phyloP scores from a whole-genome alignment of 2,888 invertebrate genomes.

The Campaea margaritaria region DNA sequence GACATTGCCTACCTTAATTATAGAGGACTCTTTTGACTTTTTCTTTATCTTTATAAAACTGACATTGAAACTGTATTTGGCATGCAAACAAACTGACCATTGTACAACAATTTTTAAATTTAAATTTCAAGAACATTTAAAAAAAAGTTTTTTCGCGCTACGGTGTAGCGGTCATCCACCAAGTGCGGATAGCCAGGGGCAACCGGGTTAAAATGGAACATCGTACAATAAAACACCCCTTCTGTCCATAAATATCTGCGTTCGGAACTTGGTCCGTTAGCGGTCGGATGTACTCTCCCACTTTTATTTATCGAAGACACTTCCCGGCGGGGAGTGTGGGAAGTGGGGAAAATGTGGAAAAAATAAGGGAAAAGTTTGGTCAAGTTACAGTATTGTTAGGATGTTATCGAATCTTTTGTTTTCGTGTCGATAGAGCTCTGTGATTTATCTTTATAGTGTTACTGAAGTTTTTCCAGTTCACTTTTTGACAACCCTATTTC shows the following conservation, averaged over 20 bases:
- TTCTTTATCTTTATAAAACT: no score
- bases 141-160: constrained; percentile 41
- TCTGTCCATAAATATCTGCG: constrained; percentile 82
- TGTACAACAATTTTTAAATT: no score
- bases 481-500: no score
- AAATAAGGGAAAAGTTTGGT: constrained; percentile 35
- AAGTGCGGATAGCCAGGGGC: constrained; percentile 81
- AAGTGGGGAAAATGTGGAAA: constrained; percentile 20
- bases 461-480: neutral
- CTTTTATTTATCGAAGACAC: constrained; percentile 77
- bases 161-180: constrained; percentile 58
- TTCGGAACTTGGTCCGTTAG: constrained; percentile 84
- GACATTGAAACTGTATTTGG: no score
- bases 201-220: constrained; percentile 82
- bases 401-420: constrained; percentile 19
- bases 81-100: no score
- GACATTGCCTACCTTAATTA: no score
- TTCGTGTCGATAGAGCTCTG: constrained; percentile 19
- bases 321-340: constrained; percentile 56
- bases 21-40: no score
- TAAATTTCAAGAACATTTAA: no score
- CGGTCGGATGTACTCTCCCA: constrained; percentile 73
- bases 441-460: constrained; percentile 37
- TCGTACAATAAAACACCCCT: constrained; percentile 81
- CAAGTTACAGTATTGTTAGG: constrained; percentile 19